A percentile compares a stretch with the other conserved stretches of the same genome.
Evolutionary conservation across 2,888 invertebrate species (phyloP).

Genomic region (Iphiclides podalirius): DNA sequence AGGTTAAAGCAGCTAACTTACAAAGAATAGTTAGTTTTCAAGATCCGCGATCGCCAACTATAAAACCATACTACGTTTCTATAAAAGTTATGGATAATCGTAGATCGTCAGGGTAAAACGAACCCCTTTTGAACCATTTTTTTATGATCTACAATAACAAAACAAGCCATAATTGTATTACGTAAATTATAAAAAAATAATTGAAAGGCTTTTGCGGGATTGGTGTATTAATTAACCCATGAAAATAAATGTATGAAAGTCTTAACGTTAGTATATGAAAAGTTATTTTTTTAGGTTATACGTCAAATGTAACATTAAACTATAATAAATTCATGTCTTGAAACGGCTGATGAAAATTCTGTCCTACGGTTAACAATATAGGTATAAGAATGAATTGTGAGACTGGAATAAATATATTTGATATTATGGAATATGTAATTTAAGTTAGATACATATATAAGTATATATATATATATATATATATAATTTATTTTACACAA

Average conservation of each 20-base stretch:
- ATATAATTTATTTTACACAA: conserved; percentile 14
- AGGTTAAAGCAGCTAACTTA: too few species aligned
- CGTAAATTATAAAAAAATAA: too few species aligned
- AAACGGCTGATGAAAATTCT: conserved; percentile 20
- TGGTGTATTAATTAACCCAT: neutral
- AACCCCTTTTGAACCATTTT: too few species aligned
- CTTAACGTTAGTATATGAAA: neutral
- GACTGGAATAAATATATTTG: conserved; percentile 24
- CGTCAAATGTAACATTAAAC: neutral
- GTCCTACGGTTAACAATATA: conserved; percentile 20
- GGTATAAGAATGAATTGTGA: conserved; percentile 24
- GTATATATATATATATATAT: too few species aligned
- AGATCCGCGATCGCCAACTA: too few species aligned
- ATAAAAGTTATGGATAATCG: too few species aligned
- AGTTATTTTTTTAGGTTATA: conserved; percentile 10
- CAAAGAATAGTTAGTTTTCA: too few species aligned
- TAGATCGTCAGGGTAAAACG: too few species aligned
- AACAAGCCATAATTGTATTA: too few species aligned
- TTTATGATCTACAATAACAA: too few species aligned
- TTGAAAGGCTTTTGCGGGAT: neutral
- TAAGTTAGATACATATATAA: conserved; percentile 26
- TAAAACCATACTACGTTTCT: too few species aligned
- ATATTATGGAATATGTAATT: conserved; percentile 17
- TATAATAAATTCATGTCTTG: neutral
- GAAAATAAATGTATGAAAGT: neutral